These are phyloP conservation scores for Psittacus erithacus DNA, from an alignment of 2,113 vertebrate genomes.

Conservation along the genomic window DNA sequence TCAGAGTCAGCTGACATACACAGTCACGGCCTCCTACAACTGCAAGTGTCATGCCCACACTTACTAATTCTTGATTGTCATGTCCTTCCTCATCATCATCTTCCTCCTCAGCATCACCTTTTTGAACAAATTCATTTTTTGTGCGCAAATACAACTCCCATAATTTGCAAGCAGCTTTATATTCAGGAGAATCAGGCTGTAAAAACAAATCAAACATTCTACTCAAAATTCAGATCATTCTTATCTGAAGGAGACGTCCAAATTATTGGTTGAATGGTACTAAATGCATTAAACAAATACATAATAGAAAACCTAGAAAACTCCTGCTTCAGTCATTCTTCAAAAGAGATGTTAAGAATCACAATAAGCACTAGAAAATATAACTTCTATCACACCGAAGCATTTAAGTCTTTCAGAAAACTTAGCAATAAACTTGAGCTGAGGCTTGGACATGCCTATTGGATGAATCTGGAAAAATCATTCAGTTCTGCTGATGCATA, in stretches of 20 bases:
- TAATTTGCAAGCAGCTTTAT: conserved; percentile 93
- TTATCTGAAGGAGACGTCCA: neutral
- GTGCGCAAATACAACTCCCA: conserved; percentile 97
- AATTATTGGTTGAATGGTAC: neutral
- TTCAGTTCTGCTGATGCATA: neutral
- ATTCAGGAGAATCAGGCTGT: conserved; percentile 92
- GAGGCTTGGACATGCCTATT: neutral
- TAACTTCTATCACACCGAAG: neutral
- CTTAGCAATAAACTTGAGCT: neutral
- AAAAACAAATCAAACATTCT: neutral
- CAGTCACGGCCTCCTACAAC: neutral
- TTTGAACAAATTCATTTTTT: conserved; percentile 97
- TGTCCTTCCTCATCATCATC: conserved; percentile 91
- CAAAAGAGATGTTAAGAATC: neutral
- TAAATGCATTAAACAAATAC: neutral
- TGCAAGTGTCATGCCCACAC: conserved; percentile 53
- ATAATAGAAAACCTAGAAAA: neutral
- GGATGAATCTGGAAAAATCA: neutral
- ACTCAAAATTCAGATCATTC: neutral
- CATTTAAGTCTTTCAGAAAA: neutral
- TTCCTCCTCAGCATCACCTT: conserved; percentile 92
- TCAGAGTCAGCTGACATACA: neutral
- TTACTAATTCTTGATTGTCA: conserved; percentile 90
- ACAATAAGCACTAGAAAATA: neutral
- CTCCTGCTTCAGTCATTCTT: neutral